Evolutionary conservation across 1,140 invertebrate genomes (phyloP).

Genomic region (Adelges cooleyi): DNA sequence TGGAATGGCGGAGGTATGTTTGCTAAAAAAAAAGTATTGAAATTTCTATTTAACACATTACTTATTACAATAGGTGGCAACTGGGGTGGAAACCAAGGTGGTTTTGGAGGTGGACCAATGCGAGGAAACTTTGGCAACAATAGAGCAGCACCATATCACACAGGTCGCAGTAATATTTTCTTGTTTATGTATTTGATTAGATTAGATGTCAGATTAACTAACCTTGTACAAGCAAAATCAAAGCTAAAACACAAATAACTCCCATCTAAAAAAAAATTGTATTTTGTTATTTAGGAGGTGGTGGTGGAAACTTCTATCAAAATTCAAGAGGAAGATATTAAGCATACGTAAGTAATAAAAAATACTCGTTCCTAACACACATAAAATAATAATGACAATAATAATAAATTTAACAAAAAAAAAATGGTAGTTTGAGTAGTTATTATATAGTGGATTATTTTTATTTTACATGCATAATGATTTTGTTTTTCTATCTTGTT

Average conservation of each 20-base stretch:
- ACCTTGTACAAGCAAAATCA: no score
- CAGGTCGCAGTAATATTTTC: constrained; percentile 10
- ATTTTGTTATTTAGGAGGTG: background rate
- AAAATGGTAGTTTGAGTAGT: background rate
- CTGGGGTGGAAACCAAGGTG: constrained; percentile 25
- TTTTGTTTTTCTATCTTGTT: constrained; percentile 27
- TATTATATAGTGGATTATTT: constrained; percentile 3
- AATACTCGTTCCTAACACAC: no score
- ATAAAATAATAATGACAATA: no score
- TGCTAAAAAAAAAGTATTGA: no score
- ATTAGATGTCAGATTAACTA: no score
- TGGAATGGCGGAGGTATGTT: constrained; percentile 28
- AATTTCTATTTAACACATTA: no score
- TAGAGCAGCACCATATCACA: constrained; percentile 13
- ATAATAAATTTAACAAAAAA: background rate
- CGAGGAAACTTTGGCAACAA: constrained; percentile 26
- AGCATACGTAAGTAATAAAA: constrained; percentile 6
- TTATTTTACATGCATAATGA: constrained; percentile 21
- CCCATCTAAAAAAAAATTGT: no score
- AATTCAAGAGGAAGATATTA: constrained; percentile 17
- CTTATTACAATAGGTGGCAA: constrained; percentile 15
- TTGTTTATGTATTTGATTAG: no score
- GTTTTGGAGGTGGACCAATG: constrained; percentile 31
- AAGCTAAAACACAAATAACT: no score
- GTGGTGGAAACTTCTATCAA: constrained; percentile 18